These are phyloP conservation scores for Ambastaia sidthimunki DNA, from an alignment of 2,797 vertebrate genomes.

Conservation along the genomic window DNA sequence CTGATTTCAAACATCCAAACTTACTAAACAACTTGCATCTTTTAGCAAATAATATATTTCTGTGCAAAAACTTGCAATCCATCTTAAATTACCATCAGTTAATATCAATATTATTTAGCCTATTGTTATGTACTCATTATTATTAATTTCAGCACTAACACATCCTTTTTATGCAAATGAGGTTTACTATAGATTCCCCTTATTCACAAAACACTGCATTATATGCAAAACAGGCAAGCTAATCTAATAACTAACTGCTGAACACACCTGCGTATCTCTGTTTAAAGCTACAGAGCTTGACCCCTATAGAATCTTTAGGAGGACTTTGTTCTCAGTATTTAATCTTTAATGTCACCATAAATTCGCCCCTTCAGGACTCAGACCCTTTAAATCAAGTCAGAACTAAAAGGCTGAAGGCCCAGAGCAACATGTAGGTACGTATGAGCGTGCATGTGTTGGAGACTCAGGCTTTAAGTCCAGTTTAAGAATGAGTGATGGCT, in stretches of 20 bases:
- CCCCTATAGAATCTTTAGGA: neutral
- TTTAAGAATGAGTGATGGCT: slow-evolving; percentile 36
- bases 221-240: neutral
- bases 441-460: neutral
- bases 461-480: slow-evolving; percentile 24
- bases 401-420: neutral
- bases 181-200: neutral
- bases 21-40: too few species aligned
- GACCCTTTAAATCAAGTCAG: neutral
- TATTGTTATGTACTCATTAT: neutral
- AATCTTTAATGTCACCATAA: neutral
- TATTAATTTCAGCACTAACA: neutral
- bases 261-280: neutral
- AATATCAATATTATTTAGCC: too few species aligned
- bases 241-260: too few species aligned
- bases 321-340: neutral
- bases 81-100: too few species aligned
- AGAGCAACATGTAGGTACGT: neutral
- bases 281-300: neutral
- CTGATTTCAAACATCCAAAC: too few species aligned
- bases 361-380: neutral
- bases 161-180: neutral
- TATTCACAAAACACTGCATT: neutral
- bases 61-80: too few species aligned
- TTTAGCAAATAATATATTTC: too few species aligned